Base-by-base conservation (phyloP, 1,140 invertebrate genomes). In the Lineus longissimus region DNA sequence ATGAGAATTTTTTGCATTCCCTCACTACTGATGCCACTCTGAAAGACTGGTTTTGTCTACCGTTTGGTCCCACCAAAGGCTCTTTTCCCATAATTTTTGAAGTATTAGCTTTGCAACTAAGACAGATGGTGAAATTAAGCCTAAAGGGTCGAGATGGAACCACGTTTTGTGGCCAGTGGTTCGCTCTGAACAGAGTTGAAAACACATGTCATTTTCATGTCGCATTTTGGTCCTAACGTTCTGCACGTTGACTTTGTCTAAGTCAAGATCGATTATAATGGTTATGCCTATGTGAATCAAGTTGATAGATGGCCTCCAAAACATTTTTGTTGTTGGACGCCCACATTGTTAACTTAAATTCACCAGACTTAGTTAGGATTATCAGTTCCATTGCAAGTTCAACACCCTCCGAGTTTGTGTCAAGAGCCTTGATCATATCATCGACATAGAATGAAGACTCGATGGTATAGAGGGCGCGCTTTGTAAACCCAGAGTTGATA, bases 81-180 rank as follows among this genome's bases (percentile, higher is more conserved):
- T 56, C 17, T 61, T 25, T 29, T 45, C 17, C 61, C 71, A 73
- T 41, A 70, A 59, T 57, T 69, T 31, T 45, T 72, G 70, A 9
- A 72, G 43, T 30, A 70, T 65, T 19, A 33, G 22, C 45, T 72
- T 73, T 19, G 65, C 71, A 1, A 7, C 59, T 7, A 71, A 56
- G 15, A 66, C 59, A 51, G 69, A 63, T 11, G 68, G 70, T 1
- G 67, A 62, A 13, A 73, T n/a, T 17, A 73, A 64, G 40, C 66
- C 66, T 9, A 72, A 30, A 0, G 71, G 73, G 23, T 75, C 73
- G 61, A 73, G n/a, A 72, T 47, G 0, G 68, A 72, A 33, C 65
- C 68, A 11, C 70, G 51, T 11, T 66, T 36, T 6, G 67, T 70
- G 13, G 64, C 19, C 13, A 68, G 62, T 54, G 59, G 43, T 15